These are phyloP conservation scores for Anas platyrhynchos DNA, from an alignment of 2,113 vertebrate genomes.

Conservation along the genomic window DNA sequence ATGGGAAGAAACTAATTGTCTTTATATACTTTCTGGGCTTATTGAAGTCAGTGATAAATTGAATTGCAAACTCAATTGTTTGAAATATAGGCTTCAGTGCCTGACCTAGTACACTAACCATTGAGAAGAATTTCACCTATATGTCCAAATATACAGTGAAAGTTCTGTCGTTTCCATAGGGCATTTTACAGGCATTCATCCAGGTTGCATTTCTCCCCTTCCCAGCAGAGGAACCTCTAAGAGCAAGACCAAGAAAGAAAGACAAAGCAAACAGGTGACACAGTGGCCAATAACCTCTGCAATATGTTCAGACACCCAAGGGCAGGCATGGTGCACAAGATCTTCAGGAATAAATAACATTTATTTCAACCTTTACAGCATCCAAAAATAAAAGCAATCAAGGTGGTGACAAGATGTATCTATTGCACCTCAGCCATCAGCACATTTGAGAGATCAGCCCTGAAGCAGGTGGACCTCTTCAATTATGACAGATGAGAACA, in stretches of 20 bases:
- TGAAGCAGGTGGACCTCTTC: constrained; percentile 65
- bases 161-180: neutral
- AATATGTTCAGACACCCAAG: neutral
- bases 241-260: neutral
- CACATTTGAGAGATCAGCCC: constrained; percentile 36
- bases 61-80: neutral
- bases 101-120: neutral
- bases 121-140: neutral
- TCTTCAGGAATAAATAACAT: neutral
- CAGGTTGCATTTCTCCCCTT: neutral
- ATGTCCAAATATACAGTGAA: neutral
- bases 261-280: neutral
- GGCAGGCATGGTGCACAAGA: neutral
- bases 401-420: constrained; percentile 46
- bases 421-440: constrained; percentile 37
- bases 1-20: neutral
- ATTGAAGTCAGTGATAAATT: neutral
- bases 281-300: neutral
- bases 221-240: neutral
- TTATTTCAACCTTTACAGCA: constrained; percentile 31
- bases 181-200: neutral
- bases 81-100: neutral
- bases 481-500: constrained; percentile 49
- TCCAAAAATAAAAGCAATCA: constrained; percentile 14
- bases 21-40: neutral